These are phyloP conservation scores for Dromius quadrimaculatus DNA, from an alignment of 2,888 invertebrate species.

Conservation along the genomic window DNA sequence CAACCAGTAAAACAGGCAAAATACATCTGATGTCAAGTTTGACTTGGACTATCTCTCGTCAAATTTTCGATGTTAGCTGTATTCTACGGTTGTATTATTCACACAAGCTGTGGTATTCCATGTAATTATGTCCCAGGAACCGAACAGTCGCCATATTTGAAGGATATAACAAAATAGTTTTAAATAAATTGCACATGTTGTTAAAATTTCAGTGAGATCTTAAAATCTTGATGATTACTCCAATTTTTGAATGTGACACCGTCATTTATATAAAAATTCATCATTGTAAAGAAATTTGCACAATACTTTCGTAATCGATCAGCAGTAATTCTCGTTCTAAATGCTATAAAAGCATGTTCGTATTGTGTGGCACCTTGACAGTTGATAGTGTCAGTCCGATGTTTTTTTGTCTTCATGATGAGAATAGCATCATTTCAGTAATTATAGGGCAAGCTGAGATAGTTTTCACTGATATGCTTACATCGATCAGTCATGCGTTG, in stretches of 20 bases:
- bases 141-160: conserved; percentile 67
- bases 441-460: conserved; percentile 20
- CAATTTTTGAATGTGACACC: conserved; percentile 37
- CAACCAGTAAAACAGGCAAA: conserved; percentile 29
- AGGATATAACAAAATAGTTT: conserved; percentile 59
- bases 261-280: conserved; percentile 25
- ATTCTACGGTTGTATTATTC: conserved; percentile 50
- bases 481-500: conserved; percentile 40
- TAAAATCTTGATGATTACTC: conserved; percentile 21
- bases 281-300: conserved; percentile 6
- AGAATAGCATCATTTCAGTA: conserved; percentile 13
- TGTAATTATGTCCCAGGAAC: conserved; percentile 57
- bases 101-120: conserved; percentile 56
- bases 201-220: conserved; percentile 20
- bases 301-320: conserved; percentile 41
- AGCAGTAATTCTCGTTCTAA: conserved; percentile 45
- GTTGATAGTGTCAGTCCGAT: conserved; percentile 9
- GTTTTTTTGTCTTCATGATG: conserved; percentile 32
- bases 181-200: conserved; percentile 50
- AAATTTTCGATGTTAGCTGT: conserved; percentile 33
- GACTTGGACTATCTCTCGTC: conserved; percentile 23
- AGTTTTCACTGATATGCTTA: conserved; percentile 3
- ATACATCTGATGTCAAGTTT: conserved; percentile 33
- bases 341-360: conserved; percentile 44
- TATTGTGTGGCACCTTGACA: conserved; percentile 42